Percentiles rank a stretch among this genome's conserved stretches.
Conservation (phyloP, 2,797 vertebrate genomes). For the Trachops cirrhosus region DNA sequence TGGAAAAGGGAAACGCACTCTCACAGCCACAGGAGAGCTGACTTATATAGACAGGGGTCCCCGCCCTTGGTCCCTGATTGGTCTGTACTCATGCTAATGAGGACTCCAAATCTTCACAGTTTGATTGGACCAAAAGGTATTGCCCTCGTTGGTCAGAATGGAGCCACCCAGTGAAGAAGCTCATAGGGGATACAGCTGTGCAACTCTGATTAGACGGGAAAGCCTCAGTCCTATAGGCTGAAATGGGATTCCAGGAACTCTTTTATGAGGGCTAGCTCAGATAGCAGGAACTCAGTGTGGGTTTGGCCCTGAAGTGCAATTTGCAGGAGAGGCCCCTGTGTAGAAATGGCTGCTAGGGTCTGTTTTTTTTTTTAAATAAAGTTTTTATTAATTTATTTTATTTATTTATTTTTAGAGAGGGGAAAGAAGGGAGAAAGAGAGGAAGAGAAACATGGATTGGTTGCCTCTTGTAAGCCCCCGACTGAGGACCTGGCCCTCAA, state of each 20-base stretch:
- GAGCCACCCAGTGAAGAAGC: neutral
- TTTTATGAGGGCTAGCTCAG: neutral
- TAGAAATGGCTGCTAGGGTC: neutral
- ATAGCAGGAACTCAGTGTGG: neutral
- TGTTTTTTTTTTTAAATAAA: neutral
- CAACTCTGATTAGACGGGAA: fast-evolving
- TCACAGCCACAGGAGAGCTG: neutral
- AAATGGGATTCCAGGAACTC: neutral
- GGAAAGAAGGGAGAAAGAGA: no score
- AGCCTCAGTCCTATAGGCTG: neutral
- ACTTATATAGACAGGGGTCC: neutral
- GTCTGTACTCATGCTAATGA: neutral
- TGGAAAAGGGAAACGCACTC: neutral
- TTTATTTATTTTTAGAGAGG: neutral
- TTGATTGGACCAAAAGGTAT: neutral
- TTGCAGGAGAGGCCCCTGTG: neutral
- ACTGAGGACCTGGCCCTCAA: no score
- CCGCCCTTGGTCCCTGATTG: neutral
- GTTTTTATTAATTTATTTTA: neutral
- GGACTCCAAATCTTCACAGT: neutral
- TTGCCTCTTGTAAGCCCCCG: no score
- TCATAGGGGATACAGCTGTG: neutral
- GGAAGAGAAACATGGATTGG: no score
- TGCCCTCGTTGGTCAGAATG: neutral
- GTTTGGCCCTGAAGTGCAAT: neutral